These are phyloP conservation scores for Antedon mediterranea DNA, from an alignment of 53 echinoderm and acorn worm genomes.

Conservation along the genomic window DNA sequence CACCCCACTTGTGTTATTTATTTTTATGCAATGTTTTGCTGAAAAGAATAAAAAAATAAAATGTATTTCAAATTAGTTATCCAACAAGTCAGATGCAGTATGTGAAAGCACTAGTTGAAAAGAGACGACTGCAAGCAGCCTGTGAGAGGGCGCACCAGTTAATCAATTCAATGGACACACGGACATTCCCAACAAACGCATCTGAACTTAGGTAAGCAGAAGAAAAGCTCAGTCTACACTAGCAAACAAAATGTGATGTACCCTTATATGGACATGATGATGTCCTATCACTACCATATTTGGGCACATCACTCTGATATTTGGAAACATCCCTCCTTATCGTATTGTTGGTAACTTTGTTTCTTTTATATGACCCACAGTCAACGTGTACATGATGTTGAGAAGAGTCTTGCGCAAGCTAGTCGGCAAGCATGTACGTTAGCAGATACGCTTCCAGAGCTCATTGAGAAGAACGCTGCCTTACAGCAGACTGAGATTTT, in stretches of 20 bases:
- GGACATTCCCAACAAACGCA: slow-evolving; percentile 28
- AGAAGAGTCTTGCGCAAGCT: slow-evolving; percentile 22
- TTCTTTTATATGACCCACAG: slow-evolving; percentile 6
- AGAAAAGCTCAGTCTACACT: no score
- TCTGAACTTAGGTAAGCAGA: slow-evolving; percentile 48
- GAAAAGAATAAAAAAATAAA: no score
- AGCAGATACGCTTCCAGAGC: slow-evolving; percentile 24
- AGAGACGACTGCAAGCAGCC: slow-evolving; percentile 52
- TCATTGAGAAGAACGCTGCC: slow-evolving; percentile 51
- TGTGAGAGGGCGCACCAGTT: slow-evolving; percentile 49
- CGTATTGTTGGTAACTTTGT: no score
- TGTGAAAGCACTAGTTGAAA: slow-evolving; percentile 49
- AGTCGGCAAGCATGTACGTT: slow-evolving; percentile 20
- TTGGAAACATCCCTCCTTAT: no score
- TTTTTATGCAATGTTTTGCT: no score
- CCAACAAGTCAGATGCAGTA: slow-evolving; percentile 53
- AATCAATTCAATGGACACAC: slow-evolving; percentile 29
- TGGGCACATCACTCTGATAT: no score
- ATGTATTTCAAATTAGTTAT: no score
- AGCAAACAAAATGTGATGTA: no score
- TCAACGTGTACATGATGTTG: slow-evolving; percentile 29
- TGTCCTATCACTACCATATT: no score
- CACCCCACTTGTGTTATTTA: no score
- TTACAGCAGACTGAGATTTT: slow-evolving; percentile 66
- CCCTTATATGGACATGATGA: no score